Evolutionary conservation across 1,140 invertebrate species (phyloP).

Genomic region (Nixonia krombeini): DNA sequence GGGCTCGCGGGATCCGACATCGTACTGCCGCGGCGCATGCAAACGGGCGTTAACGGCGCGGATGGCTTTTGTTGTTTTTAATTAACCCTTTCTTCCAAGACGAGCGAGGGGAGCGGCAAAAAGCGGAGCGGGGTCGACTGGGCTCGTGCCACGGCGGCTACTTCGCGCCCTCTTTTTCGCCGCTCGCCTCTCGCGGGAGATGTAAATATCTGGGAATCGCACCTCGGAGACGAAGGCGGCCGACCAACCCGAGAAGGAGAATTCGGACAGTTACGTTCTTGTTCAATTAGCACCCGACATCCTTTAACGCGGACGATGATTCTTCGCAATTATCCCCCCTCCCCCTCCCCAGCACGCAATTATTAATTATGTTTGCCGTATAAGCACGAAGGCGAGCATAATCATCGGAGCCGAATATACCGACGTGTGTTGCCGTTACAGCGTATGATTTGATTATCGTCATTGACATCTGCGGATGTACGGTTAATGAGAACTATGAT

Average conservation of each 20-base stretch:
- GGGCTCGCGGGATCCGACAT: constrained; percentile 58
- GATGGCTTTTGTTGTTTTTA: constrained; percentile 73
- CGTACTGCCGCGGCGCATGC: constrained; percentile 69
- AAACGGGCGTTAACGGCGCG: constrained; percentile 71
- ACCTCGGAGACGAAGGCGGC: constrained; percentile 65
- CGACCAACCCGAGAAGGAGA: constrained; percentile 35
- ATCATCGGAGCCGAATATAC: too few species aligned
- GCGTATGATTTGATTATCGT: too few species aligned
- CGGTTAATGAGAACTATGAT: too few species aligned
- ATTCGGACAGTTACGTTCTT: constrained; percentile 65
- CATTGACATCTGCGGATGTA: too few species aligned
- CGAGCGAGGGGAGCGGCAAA: constrained; percentile 60
- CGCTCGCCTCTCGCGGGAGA: constrained; percentile 61
- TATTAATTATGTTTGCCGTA: constrained; percentile 45
- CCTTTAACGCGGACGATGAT: background rate
- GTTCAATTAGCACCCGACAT: constrained; percentile 66
- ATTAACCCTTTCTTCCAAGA: constrained; percentile 73
- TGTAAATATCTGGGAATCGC: constrained; percentile 70
- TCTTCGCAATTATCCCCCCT: constrained; percentile 12
- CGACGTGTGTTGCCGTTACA: too few species aligned
- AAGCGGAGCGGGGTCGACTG: constrained; percentile 12
- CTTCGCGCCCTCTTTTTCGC: constrained; percentile 42
- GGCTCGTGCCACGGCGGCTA: constrained; percentile 8
- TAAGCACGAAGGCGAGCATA: constrained; percentile 34
- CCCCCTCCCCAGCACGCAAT: too few species aligned